These are phyloP conservation scores for Theonella swinhoei DNA, from an alignment of 37 sponge, comb jelly and placozoan genomes.

Conservation along the genomic window DNA sequence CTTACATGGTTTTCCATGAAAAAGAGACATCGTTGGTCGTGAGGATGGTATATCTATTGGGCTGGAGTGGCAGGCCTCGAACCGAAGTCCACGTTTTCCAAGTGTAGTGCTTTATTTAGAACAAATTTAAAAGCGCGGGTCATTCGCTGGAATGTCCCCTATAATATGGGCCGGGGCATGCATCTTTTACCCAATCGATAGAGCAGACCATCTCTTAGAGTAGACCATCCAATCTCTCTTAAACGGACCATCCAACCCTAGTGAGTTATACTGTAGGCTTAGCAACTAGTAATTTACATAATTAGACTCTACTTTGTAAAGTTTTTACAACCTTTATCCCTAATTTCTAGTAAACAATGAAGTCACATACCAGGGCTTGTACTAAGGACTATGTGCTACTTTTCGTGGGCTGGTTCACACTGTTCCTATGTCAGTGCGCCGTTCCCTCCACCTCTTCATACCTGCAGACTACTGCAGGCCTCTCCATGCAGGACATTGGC, in stretches of 20 bases:
- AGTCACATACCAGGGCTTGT: neutral
- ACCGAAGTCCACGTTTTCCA: neutral
- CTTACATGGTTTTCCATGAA: neutral
- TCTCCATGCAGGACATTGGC: constrained; percentile 38
- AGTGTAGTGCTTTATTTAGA: neutral
- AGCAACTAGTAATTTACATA: no score
- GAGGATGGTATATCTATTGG: no score
- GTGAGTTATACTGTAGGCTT: no score
- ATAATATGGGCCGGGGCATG: no score
- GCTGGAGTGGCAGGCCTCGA: neutral
- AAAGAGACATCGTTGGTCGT: neutral
- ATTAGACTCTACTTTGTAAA: no score
- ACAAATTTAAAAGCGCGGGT: neutral
- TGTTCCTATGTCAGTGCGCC: constrained; percentile 6
- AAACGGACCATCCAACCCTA: no score
- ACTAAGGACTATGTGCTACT: neutral
- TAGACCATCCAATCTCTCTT: no score
- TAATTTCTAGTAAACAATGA: neutral
- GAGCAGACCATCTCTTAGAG: no score
- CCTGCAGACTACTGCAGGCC: neutral
- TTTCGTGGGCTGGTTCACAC: constrained; percentile 33
- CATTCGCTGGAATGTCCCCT: neutral
- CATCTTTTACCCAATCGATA: no score
- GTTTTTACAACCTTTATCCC: neutral
- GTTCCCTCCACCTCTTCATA: neutral